Percentiles rank a stretch among this genome's conserved stretches.
Conservation (phyloP, 2,113 vertebrate genomes). For the Edolisoma coerulescens region DNA sequence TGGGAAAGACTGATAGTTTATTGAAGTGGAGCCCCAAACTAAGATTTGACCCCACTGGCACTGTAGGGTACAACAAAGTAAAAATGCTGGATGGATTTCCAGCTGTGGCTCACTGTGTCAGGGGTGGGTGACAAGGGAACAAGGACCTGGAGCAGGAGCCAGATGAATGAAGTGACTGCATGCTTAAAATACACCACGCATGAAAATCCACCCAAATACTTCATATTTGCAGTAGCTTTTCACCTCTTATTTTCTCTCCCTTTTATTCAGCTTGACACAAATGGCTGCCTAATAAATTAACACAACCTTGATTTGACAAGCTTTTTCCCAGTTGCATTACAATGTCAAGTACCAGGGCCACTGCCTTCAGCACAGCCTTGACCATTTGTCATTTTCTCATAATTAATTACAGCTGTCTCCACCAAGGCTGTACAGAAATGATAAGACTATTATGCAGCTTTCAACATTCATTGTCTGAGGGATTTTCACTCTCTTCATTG, state of each 20-base stretch:
- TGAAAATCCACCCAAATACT: not conserved
- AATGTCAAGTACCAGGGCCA: slow-evolving; percentile 26
- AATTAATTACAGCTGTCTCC: slow-evolving; percentile 62
- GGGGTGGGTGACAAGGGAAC: not conserved
- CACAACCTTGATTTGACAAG: slow-evolving; percentile 49
- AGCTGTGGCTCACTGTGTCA: not conserved
- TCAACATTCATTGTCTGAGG: not conserved
- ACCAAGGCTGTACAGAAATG: not conserved
- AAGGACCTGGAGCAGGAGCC: not conserved
- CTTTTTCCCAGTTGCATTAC: not conserved
- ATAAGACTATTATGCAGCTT: slow-evolving; percentile 32
- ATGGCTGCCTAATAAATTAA: slow-evolving; percentile 43
- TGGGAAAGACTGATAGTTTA: not conserved
- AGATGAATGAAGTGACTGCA: not conserved
- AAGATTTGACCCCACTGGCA: not conserved
- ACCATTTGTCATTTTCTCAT: slow-evolving; percentile 51
- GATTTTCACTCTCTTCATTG: not conserved
- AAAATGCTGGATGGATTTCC: not conserved
- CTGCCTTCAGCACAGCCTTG: slow-evolving; percentile 16
- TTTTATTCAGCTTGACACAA: not conserved
- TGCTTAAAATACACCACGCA: not conserved
- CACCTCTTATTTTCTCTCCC: not conserved
- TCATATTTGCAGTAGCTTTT: not conserved
- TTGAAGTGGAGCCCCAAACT: not conserved
- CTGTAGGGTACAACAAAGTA: not conserved